These are phyloP conservation scores for Zeugodacus cucurbitae DNA, from an alignment of 1,140 invertebrate species.

Conservation along the genomic window DNA sequence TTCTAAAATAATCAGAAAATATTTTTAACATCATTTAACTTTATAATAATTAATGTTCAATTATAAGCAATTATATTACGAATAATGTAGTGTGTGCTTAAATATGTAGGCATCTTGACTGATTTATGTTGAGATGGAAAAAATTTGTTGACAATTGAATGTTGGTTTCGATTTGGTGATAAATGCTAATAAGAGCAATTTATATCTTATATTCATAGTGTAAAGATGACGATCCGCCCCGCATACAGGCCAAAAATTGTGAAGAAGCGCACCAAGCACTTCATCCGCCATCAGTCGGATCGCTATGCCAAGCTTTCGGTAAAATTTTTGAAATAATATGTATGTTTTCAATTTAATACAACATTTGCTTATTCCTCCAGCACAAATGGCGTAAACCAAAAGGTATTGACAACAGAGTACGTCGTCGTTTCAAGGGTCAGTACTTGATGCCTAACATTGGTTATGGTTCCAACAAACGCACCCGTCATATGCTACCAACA, in stretches of 20 bases:
- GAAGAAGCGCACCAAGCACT: conserved; percentile 97
- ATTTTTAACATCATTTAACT: conserved; percentile 51
- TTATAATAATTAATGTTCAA: not conserved
- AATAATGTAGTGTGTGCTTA: not conserved
- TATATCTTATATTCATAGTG: conserved; percentile 51
- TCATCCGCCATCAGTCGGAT: conserved; percentile 96
- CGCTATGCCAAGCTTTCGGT: conserved; percentile 96
- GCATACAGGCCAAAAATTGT: conserved; percentile 89
- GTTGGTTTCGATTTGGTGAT: not conserved
- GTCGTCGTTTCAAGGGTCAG: conserved; percentile 98
- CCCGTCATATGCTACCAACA: conserved; percentile 95
- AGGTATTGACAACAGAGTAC: conserved; percentile 99
- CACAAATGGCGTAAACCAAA: conserved; percentile 75
- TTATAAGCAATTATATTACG: not conserved
- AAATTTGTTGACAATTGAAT: not conserved
- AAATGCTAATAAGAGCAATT: not conserved
- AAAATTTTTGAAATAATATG: conserved; percentile 53
- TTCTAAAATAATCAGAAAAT: conserved; percentile 50
- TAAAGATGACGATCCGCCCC: conserved; percentile 85
- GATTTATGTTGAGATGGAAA: not conserved
- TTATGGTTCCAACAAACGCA: conserved; percentile 96
- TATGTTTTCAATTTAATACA: not conserved
- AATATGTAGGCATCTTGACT: not conserved
- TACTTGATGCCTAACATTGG: conserved; percentile 99
- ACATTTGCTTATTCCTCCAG: conserved; percentile 51